Evolutionary conservation across 2,797 vertebrate genomes (phyloP).

Genomic region (Ficedula albicollis): DNA sequence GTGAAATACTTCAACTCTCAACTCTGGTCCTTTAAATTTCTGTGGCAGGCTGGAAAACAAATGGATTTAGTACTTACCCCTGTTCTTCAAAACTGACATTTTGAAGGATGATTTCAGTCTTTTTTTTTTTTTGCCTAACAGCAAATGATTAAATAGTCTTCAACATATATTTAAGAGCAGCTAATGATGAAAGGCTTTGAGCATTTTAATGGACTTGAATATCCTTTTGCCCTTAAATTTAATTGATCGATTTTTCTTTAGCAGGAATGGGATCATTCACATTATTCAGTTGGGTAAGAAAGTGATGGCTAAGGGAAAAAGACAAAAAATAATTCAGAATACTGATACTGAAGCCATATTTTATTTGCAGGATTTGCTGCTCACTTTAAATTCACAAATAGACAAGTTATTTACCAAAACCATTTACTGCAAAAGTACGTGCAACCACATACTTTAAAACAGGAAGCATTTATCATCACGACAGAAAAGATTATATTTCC

Average conservation of each 20-base stretch:
- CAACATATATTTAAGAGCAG: not conserved
- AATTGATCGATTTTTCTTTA: not conserved
- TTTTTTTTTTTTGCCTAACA: not conserved
- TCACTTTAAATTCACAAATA: slow-evolving; percentile 5
- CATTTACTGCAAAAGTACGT: not conserved
- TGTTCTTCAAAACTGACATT: not conserved
- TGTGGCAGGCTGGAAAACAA: not conserved
- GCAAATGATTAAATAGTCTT: not conserved
- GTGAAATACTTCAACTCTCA: not conserved
- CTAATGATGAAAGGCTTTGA: not conserved
- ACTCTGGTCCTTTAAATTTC: not conserved
- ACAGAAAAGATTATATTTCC: slow-evolving; percentile 2
- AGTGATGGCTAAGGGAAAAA: not conserved
- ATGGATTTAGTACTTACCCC: not conserved
- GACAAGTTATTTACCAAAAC: slow-evolving; percentile 28
- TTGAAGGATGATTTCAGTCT: not conserved
- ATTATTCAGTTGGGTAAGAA: not conserved
- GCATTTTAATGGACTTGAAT: not conserved
- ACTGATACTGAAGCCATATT: not conserved
- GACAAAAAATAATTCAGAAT: not conserved
- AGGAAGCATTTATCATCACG: not conserved
- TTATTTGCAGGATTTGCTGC: slow-evolving; percentile 36
- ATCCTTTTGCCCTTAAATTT: not conserved
- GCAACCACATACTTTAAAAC: not conserved
- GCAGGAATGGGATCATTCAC: not conserved